Base-by-base conservation (phyloP, 2,113 vertebrate genomes). In the Apodemus speciosus region DNA sequence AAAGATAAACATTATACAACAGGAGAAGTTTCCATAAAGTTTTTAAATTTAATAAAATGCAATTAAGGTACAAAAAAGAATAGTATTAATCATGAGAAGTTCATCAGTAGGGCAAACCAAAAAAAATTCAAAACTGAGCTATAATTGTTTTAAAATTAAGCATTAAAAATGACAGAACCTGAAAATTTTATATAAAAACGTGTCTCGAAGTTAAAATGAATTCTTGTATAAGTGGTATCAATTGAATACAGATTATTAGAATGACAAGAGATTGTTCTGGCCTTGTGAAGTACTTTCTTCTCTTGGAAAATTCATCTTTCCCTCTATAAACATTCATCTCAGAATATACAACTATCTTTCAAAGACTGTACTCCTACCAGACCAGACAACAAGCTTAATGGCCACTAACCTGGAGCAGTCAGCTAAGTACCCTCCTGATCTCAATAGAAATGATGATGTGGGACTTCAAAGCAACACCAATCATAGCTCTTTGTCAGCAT, bases 81-180 rank as follows among this genome's bases (percentile, higher is more conserved):
- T 51, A n/a, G 13, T 68, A 46, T 93, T 79, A 90, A 84, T 21
- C 2, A 16, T 49, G 32, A 69, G 88, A 94, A 87, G 4, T 79
- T 66, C 62, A 46, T 9, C 86, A 53, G 35, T 73, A 7, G 27
- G n/a, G 30, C 76, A 53, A n/a, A 75, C 18, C 23, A 91, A 62
- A 56, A 91, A 94, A 77, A 81, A n/a, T n/a, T 62, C 25, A 35
- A 94, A 80, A 68, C n/a, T 21, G 64, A 94, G 35, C 13, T 58
- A 10, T 43, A 93, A 72, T 32, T 89, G 23, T 9, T 30, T 53
- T 79, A 62, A 89, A 85, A 88, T 79, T 14, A 91, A 86, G 79
- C 35, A 71, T 40, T 81, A 46, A 79, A 72, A 80, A 43, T 75
- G 49, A 49, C 32, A 40, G 15, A 86, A n/a, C 38, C n/a, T 69